Evolutionary conservation across 2,888 invertebrate genomes (phyloP).

Genomic region (Chromoteleia sp.): DNA sequence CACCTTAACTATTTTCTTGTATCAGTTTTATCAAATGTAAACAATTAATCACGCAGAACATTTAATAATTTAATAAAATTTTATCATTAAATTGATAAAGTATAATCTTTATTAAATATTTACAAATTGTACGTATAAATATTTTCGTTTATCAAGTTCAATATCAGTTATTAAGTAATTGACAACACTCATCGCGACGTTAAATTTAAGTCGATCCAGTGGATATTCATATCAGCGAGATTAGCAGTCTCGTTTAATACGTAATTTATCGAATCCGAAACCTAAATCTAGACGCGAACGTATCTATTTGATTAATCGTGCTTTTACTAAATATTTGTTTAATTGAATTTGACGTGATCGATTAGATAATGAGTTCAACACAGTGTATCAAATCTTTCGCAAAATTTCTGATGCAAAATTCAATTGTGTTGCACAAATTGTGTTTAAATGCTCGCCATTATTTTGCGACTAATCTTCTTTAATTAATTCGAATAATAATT

Average conservation of each 20-base stretch:
- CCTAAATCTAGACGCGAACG: constrained; percentile 35
- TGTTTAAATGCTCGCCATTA: not conserved
- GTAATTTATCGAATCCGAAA: constrained; percentile 41
- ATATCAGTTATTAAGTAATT: constrained; percentile 33
- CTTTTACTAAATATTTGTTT: constrained; percentile 42
- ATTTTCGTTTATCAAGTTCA: constrained; percentile 14
- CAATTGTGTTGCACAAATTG: constrained; percentile 32
- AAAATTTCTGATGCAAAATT: constrained; percentile 48
- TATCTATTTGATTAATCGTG: constrained; percentile 56
- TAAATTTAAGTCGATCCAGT: constrained; percentile 14
- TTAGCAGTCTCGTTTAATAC: constrained; percentile 31
- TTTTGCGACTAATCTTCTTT: not conserved
- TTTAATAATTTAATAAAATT: constrained; percentile 15
- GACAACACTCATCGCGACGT: constrained; percentile 26
- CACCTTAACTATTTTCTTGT: no score
- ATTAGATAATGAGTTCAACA: constrained; percentile 41
- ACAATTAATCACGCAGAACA: no score
- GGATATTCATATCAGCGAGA: constrained; percentile 21
- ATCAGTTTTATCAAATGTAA: no score
- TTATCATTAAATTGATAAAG: not conserved
- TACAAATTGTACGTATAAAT: constrained; percentile 2
- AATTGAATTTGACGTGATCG: constrained; percentile 47
- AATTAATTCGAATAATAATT: constrained; percentile 6
- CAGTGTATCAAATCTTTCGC: constrained; percentile 9
- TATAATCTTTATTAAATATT: constrained; percentile 9